These are phyloP conservation scores for Zootermopsis nevadensis DNA, from an alignment of 2,888 invertebrate species.

Conservation along the genomic window DNA sequence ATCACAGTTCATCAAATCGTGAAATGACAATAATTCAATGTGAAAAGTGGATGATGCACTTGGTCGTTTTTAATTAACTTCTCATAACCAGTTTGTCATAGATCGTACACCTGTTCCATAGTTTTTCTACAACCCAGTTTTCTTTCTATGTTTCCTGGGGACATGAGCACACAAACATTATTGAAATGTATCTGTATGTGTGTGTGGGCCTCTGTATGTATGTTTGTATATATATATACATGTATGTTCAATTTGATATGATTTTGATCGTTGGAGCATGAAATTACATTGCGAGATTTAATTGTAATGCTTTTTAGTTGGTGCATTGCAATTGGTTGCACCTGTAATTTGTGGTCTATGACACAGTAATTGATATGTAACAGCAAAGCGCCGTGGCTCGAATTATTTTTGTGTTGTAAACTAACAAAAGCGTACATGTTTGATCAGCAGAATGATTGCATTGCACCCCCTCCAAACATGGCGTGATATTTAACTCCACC, in stretches of 20 bases:
- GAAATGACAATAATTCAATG: constrained; percentile 53
- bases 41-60: constrained; percentile 49
- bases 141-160: constrained; percentile 35
- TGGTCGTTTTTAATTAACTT: constrained; percentile 49
- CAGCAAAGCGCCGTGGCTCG: constrained; percentile 4
- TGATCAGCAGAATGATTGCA: constrained; percentile 20
- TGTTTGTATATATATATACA: too few species aligned
- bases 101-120: constrained; percentile 1
- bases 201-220: not conserved
- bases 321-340: constrained; percentile 49
- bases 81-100: constrained; percentile 28
- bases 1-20: constrained; percentile 53
- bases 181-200: constrained; percentile 18
- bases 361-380: constrained; percentile 40
- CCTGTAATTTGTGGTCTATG: constrained; percentile 47
- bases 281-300: constrained; percentile 61
- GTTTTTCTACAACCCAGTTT: constrained; percentile 1
- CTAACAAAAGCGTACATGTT: constrained; percentile 15
- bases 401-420: constrained; percentile 24
- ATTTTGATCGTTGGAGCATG: constrained; percentile 60
- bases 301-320: constrained; percentile 51
- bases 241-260: constrained; percentile 45
- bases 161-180: constrained; percentile 26
- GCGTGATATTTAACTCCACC: constrained; percentile 18
- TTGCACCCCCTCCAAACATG: not conserved